These are phyloP conservation scores for Limnephilus auricula DNA, from an alignment of 2,888 invertebrate species.

Conservation along the genomic window DNA sequence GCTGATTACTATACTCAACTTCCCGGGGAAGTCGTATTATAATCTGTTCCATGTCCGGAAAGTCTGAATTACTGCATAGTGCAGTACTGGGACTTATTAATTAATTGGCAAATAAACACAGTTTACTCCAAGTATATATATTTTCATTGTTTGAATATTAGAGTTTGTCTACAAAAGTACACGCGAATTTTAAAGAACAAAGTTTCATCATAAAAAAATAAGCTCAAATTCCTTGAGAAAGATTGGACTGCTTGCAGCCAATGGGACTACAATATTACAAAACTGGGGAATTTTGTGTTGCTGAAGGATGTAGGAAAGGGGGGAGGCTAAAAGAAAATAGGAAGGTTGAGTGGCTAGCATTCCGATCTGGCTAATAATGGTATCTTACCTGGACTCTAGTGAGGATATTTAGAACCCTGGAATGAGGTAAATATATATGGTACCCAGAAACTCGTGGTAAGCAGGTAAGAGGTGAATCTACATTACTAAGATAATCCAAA, in stretches of 20 bases:
- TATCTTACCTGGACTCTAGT: too few relatives aligned
- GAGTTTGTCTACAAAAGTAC: neutral
- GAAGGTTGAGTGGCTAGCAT: neutral
- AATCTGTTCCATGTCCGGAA: neutral
- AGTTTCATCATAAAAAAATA: neutral
- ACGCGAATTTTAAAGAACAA: neutral
- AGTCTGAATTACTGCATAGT: neutral
- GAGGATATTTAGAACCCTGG: too few relatives aligned
- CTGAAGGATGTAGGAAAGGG: neutral
- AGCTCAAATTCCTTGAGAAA: too few relatives aligned
- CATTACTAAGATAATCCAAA: too few relatives aligned
- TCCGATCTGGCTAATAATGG: neutral
- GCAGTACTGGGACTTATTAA: neutral
- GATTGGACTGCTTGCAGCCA: neutral
- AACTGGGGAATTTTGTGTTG: neutral
- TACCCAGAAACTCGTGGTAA: too few relatives aligned
- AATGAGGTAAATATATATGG: too few relatives aligned
- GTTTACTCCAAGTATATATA: neutral
- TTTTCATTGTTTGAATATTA: neutral
- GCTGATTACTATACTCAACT: conserved; percentile 17
- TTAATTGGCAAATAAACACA: neutral
- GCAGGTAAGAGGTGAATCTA: too few relatives aligned
- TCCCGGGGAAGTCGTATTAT: conserved; percentile 4
- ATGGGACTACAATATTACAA: neutral
- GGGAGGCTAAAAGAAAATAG: neutral